phyloP scores from a whole-genome alignment of 2,797 vertebrate genomes.

The Aldrovandia affinis region DNA sequence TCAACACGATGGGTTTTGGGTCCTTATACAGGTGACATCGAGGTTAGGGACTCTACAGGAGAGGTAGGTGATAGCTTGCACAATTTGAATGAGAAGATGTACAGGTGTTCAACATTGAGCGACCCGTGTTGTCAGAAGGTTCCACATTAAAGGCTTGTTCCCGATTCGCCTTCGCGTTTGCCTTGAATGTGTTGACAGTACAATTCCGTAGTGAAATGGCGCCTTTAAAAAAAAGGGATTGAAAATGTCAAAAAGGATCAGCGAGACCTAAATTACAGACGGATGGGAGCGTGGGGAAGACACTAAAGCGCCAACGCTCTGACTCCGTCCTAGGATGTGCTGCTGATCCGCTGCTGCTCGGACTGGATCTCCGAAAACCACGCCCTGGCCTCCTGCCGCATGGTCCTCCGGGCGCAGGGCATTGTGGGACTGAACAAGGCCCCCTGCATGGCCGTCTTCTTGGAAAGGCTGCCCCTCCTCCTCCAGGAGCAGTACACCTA shows the following conservation, averaged over 20 bases:
- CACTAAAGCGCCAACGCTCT: not conserved
- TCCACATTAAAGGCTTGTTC: not conserved
- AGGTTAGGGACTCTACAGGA: not conserved
- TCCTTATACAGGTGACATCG: not conserved
- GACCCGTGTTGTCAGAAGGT: not conserved
- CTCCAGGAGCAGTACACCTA: constrained; percentile 79
- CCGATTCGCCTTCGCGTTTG: not conserved
- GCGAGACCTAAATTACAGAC: not conserved
- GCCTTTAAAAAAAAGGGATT: too few relatives aligned
- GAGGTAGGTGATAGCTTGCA: not conserved
- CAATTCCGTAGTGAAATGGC: too few relatives aligned
- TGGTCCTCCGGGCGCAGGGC: constrained; percentile 74
- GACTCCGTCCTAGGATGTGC: constrained; percentile 66
- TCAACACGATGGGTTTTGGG: not conserved
- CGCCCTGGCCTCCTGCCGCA: constrained; percentile 75
- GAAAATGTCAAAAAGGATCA: too few relatives aligned
- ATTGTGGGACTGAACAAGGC: constrained; percentile 77
- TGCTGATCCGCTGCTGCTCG: constrained; percentile 76
- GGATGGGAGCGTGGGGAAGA: not conserved
- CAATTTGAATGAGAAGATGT: not conserved
- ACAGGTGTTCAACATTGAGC: not conserved
- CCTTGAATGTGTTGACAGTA: too few relatives aligned
- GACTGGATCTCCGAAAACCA: constrained; percentile 81
- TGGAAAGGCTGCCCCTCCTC: constrained; percentile 77
- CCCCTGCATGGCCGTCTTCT: constrained; percentile 78